A percentile compares a stretch with the other conserved stretches of the same genome.
These are phyloP conservation scores for Bolborhynchus lineola DNA, from an alignment of 2,113 vertebrate genomes.

Conservation along the genomic window DNA sequence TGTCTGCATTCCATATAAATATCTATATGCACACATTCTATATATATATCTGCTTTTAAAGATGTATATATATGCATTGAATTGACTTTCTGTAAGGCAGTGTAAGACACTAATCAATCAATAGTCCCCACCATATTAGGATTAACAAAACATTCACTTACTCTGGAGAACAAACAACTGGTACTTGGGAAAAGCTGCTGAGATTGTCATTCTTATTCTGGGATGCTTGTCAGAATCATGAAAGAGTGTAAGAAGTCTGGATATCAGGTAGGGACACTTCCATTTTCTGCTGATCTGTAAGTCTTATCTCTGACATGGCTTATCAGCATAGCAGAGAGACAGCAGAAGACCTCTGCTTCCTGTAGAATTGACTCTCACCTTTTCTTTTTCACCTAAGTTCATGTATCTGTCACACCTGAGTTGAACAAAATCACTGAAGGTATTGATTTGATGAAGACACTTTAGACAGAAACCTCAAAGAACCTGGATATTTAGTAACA, in stretches of 20 bases:
- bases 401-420: neutral
- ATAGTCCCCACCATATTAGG: neutral
- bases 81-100: neutral
- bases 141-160: neutral
- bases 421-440: neutral
- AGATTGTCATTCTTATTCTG: neutral
- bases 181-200: neutral
- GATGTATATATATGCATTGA: neutral
- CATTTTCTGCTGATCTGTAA: neutral
- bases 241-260: neutral
- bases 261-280: neutral
- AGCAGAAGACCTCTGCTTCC: neutral
- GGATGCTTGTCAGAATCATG: neutral
- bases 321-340: neutral
- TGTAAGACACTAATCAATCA: neutral
- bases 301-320: rapidly evolving
- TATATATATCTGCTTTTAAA: neutral
- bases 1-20: neutral
- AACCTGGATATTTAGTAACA: neutral
- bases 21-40: neutral
- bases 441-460: neutral
- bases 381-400: neutral
- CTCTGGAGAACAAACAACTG: neutral
- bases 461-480: neutral
- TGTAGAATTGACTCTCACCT: neutral